Conservation (phyloP, 2,888 invertebrate genomes). For the Lepetodrilus schrolli region DNA sequence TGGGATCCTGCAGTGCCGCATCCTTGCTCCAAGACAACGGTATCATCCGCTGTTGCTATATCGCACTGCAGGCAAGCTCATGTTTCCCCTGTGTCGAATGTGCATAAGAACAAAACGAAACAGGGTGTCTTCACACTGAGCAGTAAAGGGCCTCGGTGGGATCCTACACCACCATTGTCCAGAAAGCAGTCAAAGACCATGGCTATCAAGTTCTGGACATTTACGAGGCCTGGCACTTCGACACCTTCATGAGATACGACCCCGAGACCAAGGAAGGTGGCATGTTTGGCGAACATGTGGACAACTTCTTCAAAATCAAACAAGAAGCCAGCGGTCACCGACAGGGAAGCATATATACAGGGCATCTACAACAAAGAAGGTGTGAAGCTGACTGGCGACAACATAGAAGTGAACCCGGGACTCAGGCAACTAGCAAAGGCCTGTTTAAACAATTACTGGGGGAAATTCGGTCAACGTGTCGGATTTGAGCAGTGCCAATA, state of each 20-base stretch:
- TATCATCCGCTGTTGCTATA: background rate
- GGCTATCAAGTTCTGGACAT: slow-evolving; percentile 66
- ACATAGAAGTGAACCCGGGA: slow-evolving; percentile 41
- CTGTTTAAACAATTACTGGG: slow-evolving; percentile 43
- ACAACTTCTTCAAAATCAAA: too few species aligned
- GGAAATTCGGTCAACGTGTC: slow-evolving; percentile 41
- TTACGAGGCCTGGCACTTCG: slow-evolving; percentile 68
- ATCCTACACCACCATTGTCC: slow-evolving; percentile 70
- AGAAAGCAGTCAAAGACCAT: slow-evolving; percentile 59
- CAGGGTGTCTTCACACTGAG: too few species aligned
- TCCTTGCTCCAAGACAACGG: background rate
- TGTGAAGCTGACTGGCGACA: slow-evolving; percentile 30
- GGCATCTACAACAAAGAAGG: slow-evolving; percentile 42
- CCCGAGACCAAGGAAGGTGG: slow-evolving; percentile 32
- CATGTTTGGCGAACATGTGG: slow-evolving; percentile 61
- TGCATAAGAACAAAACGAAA: slow-evolving; percentile 24
- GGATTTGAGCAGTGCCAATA: slow-evolving; percentile 36
- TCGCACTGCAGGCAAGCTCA: slow-evolving; percentile 44
- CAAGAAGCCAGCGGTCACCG: too few species aligned
- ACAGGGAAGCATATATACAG: slow-evolving; percentile 50
- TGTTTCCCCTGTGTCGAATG: slow-evolving; percentile 68
- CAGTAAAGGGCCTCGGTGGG: slow-evolving; percentile 58
- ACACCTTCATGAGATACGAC: slow-evolving; percentile 36
- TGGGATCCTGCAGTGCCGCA: background rate
- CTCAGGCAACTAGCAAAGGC: slow-evolving; percentile 39